Base-by-base conservation (phyloP, 1,140 invertebrate genomes). In the Berghia stephanieae region DNA sequence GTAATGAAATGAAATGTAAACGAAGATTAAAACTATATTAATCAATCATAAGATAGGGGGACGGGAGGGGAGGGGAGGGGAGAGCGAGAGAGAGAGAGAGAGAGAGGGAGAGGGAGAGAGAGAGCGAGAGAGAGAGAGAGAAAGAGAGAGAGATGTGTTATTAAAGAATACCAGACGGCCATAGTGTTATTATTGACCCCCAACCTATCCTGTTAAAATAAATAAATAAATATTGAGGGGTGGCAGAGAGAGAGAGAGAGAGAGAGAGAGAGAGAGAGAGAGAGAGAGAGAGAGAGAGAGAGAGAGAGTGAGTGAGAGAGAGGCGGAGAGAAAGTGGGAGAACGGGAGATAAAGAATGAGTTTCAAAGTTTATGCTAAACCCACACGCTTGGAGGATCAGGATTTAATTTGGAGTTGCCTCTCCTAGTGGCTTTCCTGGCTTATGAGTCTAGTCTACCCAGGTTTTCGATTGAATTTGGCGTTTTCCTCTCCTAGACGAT, bases 401-500 rank as follows among this genome's bases (percentile, higher is more conserved):
- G n/a, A n/a, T n/a, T n/a, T n/a, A n/a, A n/a, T n/a, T n/a, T n/a
- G n/a, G n/a, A n/a, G n/a, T n/a, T n/a, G n/a, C n/a, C n/a, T n/a
- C n/a, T n/a, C 34, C 24, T 40, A 69, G 38, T 69, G 40, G 13
- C 27, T 43, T 16, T 69, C 13, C 6, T 21, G 27, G 67, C 16
- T 27, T 4, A 27, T 43, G 38, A 16, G 3, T 8, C 5, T 21
- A 31, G 10, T 18, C 27, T 99, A 44, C 95, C 95, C 71, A 91
- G 91, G 31, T 93, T 90, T 0, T 99, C 92, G 63, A 99, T 91
- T 63, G 27, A n/a, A n/a, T n/a, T n/a, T n/a, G n/a, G n/a, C n/a
- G n/a, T n/a, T n/a, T n/a, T n/a, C n/a, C n/a, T n/a, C n/a, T n/a
- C n/a, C n/a, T n/a, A n/a, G n/a, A n/a, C n/a, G n/a, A n/a, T n/a